Conservation (phyloP, 2,888 invertebrate genomes). For the Nematopogon swammerdamellus region DNA sequence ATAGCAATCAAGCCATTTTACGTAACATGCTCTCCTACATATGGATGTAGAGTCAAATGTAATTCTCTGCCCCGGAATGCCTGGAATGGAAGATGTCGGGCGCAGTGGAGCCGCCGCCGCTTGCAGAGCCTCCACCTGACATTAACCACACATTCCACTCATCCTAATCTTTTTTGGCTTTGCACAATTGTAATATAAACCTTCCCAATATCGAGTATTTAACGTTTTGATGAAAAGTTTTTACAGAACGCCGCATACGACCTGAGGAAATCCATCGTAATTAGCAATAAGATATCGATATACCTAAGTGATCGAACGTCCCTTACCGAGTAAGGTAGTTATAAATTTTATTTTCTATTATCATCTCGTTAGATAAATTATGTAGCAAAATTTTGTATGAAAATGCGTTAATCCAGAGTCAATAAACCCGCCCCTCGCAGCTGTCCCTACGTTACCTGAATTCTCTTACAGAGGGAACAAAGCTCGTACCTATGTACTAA, state of each 20-base stretch:
- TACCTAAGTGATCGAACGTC: conserved; percentile 56
- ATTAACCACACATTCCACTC: background rate
- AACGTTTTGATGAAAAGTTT: background rate
- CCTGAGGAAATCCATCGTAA: conserved; percentile 37
- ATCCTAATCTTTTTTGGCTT: background rate
- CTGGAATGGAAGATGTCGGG: conserved; percentile 20
- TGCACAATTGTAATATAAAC: background rate
- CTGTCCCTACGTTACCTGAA: too few species aligned
- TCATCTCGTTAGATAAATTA: conserved; percentile 30
- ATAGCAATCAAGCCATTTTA: conserved; percentile 57
- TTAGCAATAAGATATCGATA: conserved; percentile 53
- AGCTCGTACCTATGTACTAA: too few species aligned
- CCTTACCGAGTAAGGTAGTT: conserved; percentile 57
- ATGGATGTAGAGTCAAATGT: conserved; percentile 40
- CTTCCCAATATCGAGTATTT: background rate
- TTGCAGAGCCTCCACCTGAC: background rate
- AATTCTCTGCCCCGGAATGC: conserved; percentile 46
- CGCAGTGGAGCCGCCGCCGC: conserved; percentile 17
- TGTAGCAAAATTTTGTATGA: background rate
- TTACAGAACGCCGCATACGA: conserved; percentile 8
- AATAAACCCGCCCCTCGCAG: too few species aligned
- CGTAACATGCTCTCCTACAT: conserved; percentile 50
- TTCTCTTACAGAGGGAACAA: too few species aligned
- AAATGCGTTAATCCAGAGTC: background rate
- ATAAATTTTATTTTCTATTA: conserved; percentile 43